Evolutionary conservation across 2,888 invertebrate genomes (phyloP), one percentile per base, ranked within the genome.

Genomic region (Dascillus cervinus): DNA sequence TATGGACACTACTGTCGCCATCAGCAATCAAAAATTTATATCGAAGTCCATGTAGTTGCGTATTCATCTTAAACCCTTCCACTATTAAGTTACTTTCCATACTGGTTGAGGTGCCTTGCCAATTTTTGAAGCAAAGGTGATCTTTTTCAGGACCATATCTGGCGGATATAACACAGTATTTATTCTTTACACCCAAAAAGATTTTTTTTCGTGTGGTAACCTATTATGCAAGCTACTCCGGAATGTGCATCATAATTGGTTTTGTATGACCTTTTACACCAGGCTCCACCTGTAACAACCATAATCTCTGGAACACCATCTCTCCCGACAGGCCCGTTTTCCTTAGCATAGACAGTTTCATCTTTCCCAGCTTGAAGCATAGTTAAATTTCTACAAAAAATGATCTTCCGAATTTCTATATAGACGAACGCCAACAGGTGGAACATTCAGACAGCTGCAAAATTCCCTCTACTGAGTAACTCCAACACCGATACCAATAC

Each of bases 11-110:
- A 5, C 52, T 49, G 34, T 62, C 60, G 4, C 59, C 59, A 43
- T 56, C 59, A 8, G 54, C 56, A 6, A 59, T 44, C 19, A 57
- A 37, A 29, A 43, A 36, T 2, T 30, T 41, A 35, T 52, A 60
- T 19, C 49, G 47, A 4, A 59, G 3, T 21, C 44, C 42, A 41
- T 58, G 51, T 41, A 48, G 46, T 11, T 33, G 33, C 4, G 51
- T 31, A 32, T 54, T 56, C 14, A 24, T 4, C 24, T 40, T 38
- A 34, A 57, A 60, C 3, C 53, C 59, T 41, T 57, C 50, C 9
- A 43, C 33, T 8, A 58, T 47, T n/a, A 58, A 56, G 20, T 50
- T 50, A 3, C 50, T 41, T 44, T 60, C 58, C 56, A 60, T 60
- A 3, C 41, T 28, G 9, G 51, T 46, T 1, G 56, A 57, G 8